phyloP scores from a whole-genome alignment of 1,140 invertebrate genomes.

The Heliconius congener region DNA sequence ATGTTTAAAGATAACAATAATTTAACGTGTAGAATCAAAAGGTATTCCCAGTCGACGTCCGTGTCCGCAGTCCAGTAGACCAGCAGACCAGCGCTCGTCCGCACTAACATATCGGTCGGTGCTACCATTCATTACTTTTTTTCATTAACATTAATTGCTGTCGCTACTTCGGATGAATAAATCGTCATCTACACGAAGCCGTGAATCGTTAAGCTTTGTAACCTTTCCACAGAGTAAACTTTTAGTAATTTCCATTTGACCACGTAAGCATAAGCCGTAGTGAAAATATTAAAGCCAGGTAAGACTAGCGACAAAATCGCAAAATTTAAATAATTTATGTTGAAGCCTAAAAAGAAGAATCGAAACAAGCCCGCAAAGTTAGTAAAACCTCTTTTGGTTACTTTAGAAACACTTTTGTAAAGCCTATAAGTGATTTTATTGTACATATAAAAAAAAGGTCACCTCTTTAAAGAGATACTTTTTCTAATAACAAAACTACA shows the following conservation, averaged over 20 bases:
- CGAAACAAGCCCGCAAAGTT: not conserved
- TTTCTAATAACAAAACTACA: not conserved
- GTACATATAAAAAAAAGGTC: not conserved
- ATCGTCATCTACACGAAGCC: conserved; percentile 20
- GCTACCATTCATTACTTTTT: conserved; percentile 20
- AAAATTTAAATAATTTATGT: not conserved
- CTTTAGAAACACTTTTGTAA: not conserved
- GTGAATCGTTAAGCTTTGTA: not conserved
- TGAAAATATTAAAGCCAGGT: not conserved
- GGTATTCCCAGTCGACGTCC: not conserved
- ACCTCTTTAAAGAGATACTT: not conserved
- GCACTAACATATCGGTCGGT: conserved; percentile 22
- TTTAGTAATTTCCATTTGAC: too few relatives aligned
- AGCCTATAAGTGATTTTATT: not conserved
- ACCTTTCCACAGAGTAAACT: conserved; percentile 10
- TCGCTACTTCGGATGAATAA: conserved; percentile 19
- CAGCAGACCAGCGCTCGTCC: not conserved
- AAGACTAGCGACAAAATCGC: not conserved
- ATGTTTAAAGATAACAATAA: not conserved
- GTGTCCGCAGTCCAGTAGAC: not conserved
- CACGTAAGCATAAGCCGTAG: too few relatives aligned
- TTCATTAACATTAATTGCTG: conserved; percentile 29
- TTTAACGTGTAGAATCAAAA: not conserved
- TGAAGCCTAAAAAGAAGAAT: not conserved
- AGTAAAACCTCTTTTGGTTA: not conserved